phyloP scores from a whole-genome alignment of 1,140 invertebrate genomes.

The Glomeris maerens region DNA sequence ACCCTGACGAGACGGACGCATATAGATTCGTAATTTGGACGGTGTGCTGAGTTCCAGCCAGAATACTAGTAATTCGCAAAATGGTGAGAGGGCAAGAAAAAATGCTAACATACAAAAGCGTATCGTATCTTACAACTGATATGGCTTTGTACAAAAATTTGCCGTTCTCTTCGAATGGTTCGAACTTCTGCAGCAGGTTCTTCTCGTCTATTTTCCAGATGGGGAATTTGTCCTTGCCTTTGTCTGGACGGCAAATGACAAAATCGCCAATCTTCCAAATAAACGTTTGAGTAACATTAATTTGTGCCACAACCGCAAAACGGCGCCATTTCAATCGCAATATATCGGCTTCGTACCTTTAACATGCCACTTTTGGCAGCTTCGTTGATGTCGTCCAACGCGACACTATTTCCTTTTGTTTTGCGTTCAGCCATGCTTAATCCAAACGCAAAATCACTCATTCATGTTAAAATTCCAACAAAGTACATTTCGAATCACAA shows the following conservation, averaged over 20 bases:
- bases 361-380: no score
- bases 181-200: slow-evolving; percentile 69
- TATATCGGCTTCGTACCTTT: slow-evolving; percentile 8
- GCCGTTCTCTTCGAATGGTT: slow-evolving; percentile 64
- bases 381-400: no score
- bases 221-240: slow-evolving; percentile 49
- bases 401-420: no score
- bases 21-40: slow-evolving; percentile 18
- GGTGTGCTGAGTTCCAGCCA: slow-evolving; percentile 18
- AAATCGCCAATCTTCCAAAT: slow-evolving; percentile 68
- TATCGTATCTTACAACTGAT: slow-evolving; percentile 61
- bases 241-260: slow-evolving; percentile 60
- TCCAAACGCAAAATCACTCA: no score
- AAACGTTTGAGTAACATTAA: slow-evolving; percentile 13
- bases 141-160: slow-evolving; percentile 68
- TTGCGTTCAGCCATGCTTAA: no score
- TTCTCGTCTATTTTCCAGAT: slow-evolving; percentile 79
- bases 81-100: no score
- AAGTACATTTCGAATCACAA: no score
- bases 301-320: slow-evolving; percentile 14
- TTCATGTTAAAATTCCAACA: no score
- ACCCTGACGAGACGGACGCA: slow-evolving; percentile 14
- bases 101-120: no score
- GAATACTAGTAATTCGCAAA: no score
- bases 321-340: slow-evolving; percentile 8